Evolutionary conservation across 2,888 invertebrate species (phyloP).

Genomic region (Achlya flavicornis): DNA sequence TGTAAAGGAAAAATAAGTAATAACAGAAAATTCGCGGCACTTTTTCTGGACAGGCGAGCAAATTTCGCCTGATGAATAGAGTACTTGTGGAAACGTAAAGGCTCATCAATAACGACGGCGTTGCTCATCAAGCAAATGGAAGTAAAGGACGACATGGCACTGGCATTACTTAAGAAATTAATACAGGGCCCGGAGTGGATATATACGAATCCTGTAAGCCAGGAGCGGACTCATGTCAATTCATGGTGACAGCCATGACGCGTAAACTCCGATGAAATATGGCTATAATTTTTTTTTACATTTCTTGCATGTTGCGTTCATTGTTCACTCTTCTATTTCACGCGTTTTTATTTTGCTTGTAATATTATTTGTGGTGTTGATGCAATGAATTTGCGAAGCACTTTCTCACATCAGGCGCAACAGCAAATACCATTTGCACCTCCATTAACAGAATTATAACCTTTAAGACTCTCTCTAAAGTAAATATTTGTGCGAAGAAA

Average conservation of each 20-base stretch:
- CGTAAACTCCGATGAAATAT: conserved; percentile 32
- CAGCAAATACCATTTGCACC: conserved; percentile 6
- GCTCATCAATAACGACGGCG: conserved; percentile 62
- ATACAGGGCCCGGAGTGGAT: conserved; percentile 53
- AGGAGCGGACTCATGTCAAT: conserved; percentile 31
- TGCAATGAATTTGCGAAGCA: background rate
- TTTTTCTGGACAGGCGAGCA: conserved; percentile 44
- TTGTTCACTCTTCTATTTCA: background rate
- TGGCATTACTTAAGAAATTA: conserved; percentile 68
- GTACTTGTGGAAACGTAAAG: conserved; percentile 42
- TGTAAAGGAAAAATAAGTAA: conserved; percentile 37
- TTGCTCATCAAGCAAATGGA: conserved; percentile 67
- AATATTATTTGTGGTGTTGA: background rate
- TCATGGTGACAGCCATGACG: conserved; percentile 29
- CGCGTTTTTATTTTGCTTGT: conserved; percentile 1
- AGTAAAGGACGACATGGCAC: conserved; percentile 42
- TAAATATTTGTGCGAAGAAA: background rate
- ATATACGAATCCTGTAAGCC: conserved; percentile 31
- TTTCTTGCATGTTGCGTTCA: background rate
- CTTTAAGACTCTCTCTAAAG: background rate
- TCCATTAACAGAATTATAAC: background rate
- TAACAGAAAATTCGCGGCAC: conserved; percentile 31
- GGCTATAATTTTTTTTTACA: conserved; percentile 17
- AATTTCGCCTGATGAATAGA: conserved; percentile 48
- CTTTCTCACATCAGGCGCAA: background rate